Evolutionary conservation across 92 coral and sea anemone species (phyloP), one percentile per base, ranked within the genome.

Genomic region (Actinernus sp.): DNA sequence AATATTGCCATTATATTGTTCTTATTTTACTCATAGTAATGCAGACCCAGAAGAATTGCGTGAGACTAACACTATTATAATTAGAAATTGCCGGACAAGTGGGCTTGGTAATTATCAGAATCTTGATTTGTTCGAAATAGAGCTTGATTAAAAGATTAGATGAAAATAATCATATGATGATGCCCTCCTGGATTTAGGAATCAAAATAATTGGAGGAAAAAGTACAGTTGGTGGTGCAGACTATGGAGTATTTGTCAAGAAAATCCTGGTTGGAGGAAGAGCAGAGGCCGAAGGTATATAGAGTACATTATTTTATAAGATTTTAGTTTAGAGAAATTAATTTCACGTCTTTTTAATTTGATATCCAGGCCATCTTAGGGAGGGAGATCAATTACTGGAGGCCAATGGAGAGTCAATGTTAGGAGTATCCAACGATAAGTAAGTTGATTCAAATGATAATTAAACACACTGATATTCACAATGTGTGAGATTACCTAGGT

Each of bases 201-300:
- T 95, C 27, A 95, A 95, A 60, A 95, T 95, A 26, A 88, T 83
- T 61, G 98, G 98, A 39, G 98, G 98, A 16, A 90, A 75, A 76
- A 83, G 89, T 16, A 68, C 92, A 13, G 85, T 85, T 30, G 97
- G 97, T 45, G 83, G 82, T 9, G 60, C 85, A 38, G 93, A 92
- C 50, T 95, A 90, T 84, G 98, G 98, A 49, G 81, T 95, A 55
- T 95, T 95, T 87, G 94, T 95, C 32, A 95, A 95, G 83, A 91
- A 84, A 81, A 55, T 91, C 27, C 63, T 95, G 14, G 87, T 87
- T 57, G 95, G 98, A 49, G 93, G 98, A 43, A 69, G 61, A 25
- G 98, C 92, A 26, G 97, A 90, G 56, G 71, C 73, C 37, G 92
- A 80, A 75, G 98, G 97, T 86, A 70, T 49, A 58, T n/a, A n/a